These are phyloP conservation scores for Sympetrum striolatum DNA, from an alignment of 2,888 invertebrate species.

Conservation along the genomic window DNA sequence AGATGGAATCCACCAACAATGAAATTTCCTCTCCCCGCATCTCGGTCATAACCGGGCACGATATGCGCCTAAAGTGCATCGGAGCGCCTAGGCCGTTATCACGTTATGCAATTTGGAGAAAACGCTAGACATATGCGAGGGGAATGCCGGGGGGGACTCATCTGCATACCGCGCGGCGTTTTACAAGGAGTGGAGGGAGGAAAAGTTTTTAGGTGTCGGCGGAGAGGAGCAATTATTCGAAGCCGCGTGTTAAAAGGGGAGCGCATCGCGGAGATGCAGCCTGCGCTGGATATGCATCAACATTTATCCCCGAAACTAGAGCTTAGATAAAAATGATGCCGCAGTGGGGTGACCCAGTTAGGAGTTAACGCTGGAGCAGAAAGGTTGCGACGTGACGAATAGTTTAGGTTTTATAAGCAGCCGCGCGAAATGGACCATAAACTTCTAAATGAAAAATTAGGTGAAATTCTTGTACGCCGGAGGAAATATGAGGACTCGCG, in stretches of 20 bases:
- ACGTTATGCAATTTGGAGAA: constrained; percentile 19
- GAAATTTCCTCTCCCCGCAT: not conserved
- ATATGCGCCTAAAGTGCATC: constrained; percentile 1
- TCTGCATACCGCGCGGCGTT: not conserved
- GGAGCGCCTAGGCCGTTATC: constrained; percentile 20
- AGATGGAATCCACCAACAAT: not conserved
- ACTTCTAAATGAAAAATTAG: too few relatives aligned
- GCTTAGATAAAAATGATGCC: too few relatives aligned
- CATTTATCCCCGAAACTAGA: not conserved
- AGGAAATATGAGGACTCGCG: too few relatives aligned
- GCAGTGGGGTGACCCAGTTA: too few relatives aligned
- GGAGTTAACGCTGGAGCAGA: too few relatives aligned
- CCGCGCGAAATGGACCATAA: too few relatives aligned
- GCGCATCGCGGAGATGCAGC: not conserved
- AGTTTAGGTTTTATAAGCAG: too few relatives aligned
- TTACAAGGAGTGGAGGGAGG: not conserved
- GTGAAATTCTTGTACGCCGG: too few relatives aligned
- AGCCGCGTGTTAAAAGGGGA: not conserved
- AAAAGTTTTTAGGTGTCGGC: not conserved
- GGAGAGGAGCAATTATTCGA: not conserved
- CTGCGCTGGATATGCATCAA: not conserved
- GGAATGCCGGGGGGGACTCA: not conserved
- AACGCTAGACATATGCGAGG: not conserved
- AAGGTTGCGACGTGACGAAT: too few relatives aligned
- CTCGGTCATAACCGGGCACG: not conserved